A percentile compares a stretch with the other conserved stretches of the same genome.
Evolutionary conservation across 2,888 invertebrate species (phyloP).

Genomic region (Noctuana brunneofusca): DNA sequence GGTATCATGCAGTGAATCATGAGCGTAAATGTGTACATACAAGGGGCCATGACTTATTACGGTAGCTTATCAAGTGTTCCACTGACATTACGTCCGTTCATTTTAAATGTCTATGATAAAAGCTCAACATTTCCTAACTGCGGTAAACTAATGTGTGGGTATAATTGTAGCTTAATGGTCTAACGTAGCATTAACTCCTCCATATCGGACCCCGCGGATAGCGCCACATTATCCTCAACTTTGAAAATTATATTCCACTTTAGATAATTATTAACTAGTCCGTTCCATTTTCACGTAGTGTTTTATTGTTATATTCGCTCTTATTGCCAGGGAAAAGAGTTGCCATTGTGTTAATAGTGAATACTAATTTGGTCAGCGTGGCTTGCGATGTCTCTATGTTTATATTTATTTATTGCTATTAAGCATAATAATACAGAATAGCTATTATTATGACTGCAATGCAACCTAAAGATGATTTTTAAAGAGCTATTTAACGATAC

Average conservation of each 20-base stretch:
- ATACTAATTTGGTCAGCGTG: background rate
- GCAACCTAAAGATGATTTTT: no score
- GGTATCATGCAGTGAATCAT: no score
- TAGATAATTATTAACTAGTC: slow-evolving; percentile 30
- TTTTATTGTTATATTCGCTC: background rate
- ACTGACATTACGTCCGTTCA: no score
- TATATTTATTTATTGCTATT: no score
- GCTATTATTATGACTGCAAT: no score
- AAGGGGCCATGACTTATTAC: no score
- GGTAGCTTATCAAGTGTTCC: no score
- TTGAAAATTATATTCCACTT: slow-evolving; percentile 32
- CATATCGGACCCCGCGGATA: slow-evolving; percentile 27
- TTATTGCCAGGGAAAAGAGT: background rate
- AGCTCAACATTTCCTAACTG: background rate
- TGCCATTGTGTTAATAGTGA: background rate
- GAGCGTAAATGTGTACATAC: no score
- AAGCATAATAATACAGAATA: no score
- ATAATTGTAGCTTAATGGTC: slow-evolving; percentile 28
- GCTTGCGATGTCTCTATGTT: no score
- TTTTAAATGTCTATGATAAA: no score
- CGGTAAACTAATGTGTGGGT: slow-evolving; percentile 13
- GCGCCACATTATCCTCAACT: slow-evolving; percentile 30
- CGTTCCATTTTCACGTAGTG: background rate
- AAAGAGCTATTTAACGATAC: no score
- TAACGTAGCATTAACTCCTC: slow-evolving; percentile 25